Conservation (phyloP, 2,797 vertebrate genomes). For the Crax fasciolata region DNA sequence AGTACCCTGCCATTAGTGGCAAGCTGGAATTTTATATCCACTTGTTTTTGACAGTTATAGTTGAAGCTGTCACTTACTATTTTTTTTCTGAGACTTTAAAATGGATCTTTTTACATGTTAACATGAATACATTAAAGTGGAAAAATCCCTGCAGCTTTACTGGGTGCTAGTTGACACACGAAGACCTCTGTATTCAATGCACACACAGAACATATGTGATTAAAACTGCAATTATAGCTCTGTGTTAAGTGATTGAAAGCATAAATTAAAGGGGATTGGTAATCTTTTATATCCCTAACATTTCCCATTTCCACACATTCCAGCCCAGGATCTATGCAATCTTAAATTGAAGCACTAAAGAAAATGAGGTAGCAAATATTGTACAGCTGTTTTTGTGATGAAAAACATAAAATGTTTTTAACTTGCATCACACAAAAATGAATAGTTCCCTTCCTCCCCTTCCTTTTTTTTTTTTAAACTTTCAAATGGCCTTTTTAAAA, state of each 20-base stretch:
- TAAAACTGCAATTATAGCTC: conserved; percentile 72
- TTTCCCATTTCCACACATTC: conserved; percentile 30
- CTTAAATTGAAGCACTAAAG: conserved; percentile 19
- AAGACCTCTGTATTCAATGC: conserved; percentile 55
- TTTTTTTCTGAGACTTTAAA: conserved; percentile 66
- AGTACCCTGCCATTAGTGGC: conserved; percentile 76
- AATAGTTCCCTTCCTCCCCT: background rate
- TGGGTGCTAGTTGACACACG: conserved; percentile 63
- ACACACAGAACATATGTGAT: conserved; percentile 45
- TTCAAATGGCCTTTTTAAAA: background rate
- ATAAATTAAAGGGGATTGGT: conserved; percentile 61
- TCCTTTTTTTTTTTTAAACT: background rate
- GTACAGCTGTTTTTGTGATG: conserved; percentile 15
- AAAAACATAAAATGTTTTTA: conserved; percentile 17
- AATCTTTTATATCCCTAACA: conserved; percentile 45
- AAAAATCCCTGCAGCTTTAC: conserved; percentile 74
- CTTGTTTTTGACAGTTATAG: conserved; percentile 75
- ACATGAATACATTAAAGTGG: conserved; percentile 63
- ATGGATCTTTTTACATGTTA: conserved; percentile 73
- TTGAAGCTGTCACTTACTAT: conserved; percentile 68
- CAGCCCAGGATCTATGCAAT: conserved; percentile 4
- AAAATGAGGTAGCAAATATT: conserved; percentile 37
- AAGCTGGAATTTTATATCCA: conserved; percentile 77
- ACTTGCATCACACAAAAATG: background rate
- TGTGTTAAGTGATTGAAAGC: conserved; percentile 55